A percentile compares a stretch with the other conserved stretches of the same genome.
These are phyloP conservation scores for Carposina sasakii DNA, from an alignment of 1,140 invertebrate genomes.

Conservation along the genomic window DNA sequence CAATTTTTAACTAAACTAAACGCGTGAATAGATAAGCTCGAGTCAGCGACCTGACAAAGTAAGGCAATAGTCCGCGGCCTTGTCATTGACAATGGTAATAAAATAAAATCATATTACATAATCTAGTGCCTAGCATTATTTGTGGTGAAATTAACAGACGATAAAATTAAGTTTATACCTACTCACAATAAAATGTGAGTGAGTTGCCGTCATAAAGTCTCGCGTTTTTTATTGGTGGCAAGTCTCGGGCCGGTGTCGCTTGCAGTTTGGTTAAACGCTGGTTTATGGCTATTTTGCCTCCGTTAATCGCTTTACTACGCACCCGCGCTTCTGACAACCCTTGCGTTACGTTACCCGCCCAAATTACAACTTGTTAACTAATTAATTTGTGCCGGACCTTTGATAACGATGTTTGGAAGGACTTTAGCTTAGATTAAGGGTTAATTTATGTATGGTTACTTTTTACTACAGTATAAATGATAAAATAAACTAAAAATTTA, in stretches of 20 bases:
- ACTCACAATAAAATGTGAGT: slow-evolving; percentile 71
- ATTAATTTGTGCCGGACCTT: too few relatives aligned
- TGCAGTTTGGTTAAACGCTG: slow-evolving; percentile 72
- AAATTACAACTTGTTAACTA: too few relatives aligned
- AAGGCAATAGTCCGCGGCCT: slow-evolving; percentile 34
- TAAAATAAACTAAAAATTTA: too few relatives aligned
- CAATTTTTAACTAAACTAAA: too few relatives aligned
- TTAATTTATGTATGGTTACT: too few relatives aligned
- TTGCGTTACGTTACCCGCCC: slow-evolving; percentile 26
- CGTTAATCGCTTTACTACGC: slow-evolving; percentile 71
- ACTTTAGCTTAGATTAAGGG: too few relatives aligned
- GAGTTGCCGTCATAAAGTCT: slow-evolving; percentile 72
- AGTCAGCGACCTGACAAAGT: too few relatives aligned
- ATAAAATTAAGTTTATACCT: slow-evolving; percentile 73
- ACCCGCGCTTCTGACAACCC: slow-evolving; percentile 52
- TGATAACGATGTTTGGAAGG: too few relatives aligned
- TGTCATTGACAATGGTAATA: slow-evolving; percentile 47
- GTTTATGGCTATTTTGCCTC: slow-evolving; percentile 71
- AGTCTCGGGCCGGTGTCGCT: slow-evolving; percentile 65
- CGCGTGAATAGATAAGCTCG: too few relatives aligned
- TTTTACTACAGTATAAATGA: too few relatives aligned
- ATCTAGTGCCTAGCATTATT: slow-evolving; percentile 65
- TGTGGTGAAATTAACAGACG: slow-evolving; percentile 72
- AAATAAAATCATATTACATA: slow-evolving; percentile 57
- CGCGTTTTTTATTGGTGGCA: slow-evolving; percentile 71